Evolutionary conservation across 2,113 vertebrate species (phyloP).

Genomic region (Ameiurus melas): DNA sequence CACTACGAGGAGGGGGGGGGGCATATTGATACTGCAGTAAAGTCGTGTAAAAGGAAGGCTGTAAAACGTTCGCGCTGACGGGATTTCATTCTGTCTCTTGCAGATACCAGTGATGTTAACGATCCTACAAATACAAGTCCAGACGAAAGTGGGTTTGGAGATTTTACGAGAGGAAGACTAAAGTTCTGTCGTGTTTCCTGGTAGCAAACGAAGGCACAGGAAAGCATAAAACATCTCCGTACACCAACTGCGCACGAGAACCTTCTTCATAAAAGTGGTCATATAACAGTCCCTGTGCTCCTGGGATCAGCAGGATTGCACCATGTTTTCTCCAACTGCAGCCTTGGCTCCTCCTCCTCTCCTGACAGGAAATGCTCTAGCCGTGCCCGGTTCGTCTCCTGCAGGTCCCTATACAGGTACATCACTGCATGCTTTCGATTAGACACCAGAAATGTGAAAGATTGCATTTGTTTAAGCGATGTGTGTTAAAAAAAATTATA

Average conservation of each 20-base stretch:
- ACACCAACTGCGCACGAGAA: slow-evolving; percentile 10
- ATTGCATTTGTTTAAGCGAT: background rate
- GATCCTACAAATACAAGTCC: slow-evolving; percentile 20
- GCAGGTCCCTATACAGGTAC: slow-evolving; percentile 47
- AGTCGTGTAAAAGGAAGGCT: background rate
- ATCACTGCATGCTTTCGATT: background rate
- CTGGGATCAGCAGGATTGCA: background rate
- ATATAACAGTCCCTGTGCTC: background rate
- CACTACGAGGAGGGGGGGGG: background rate
- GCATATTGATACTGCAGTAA: background rate
- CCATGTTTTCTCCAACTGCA: slow-evolving; percentile 51
- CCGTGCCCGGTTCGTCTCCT: slow-evolving; percentile 38
- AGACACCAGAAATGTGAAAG: background rate
- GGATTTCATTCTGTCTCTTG: background rate
- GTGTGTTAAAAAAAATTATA: background rate
- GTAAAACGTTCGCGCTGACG: slow-evolving; percentile 2
- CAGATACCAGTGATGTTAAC: slow-evolving; percentile 48
- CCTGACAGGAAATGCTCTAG: slow-evolving; percentile 41
- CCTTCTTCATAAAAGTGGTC: background rate
- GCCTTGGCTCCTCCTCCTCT: slow-evolving; percentile 44
- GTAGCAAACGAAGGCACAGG: slow-evolving; percentile 1
- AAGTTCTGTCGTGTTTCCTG: background rate
- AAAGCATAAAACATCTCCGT: background rate
- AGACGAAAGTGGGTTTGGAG: slow-evolving; percentile 8
- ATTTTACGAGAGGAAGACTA: slow-evolving; percentile 31